Conservation (phyloP, 1,140 invertebrate species). For the Brachionus rotundiformis region DNA sequence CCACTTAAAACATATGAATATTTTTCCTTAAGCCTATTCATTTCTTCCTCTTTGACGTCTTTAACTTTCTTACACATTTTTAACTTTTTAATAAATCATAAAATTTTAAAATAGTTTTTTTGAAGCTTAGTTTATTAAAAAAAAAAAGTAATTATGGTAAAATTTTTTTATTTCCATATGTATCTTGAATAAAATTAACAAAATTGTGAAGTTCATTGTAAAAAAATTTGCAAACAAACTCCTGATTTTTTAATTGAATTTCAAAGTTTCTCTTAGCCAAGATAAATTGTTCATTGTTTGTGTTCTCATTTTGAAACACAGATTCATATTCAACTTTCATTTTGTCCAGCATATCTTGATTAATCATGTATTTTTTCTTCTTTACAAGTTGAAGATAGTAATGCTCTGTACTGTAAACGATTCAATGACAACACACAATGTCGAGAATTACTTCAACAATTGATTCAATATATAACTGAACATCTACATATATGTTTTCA, state of each 20-base stretch:
- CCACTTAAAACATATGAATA: not conserved
- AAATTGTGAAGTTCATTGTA: not conserved
- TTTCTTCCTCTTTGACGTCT: not conserved
- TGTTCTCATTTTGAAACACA: not conserved
- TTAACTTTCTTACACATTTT: conserved; percentile 11
- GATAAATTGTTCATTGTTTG: not conserved
- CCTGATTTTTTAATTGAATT: not conserved
- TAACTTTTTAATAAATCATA: not conserved
- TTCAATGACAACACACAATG: not conserved
- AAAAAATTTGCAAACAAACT: not conserved
- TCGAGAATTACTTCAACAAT: not conserved
- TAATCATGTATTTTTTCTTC: not conserved
- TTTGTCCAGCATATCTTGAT: not conserved
- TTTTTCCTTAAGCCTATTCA: not conserved
- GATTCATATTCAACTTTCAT: not conserved
- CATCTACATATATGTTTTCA: not conserved
- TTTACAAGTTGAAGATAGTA: not conserved
- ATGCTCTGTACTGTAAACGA: not conserved
- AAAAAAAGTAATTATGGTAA: not conserved
- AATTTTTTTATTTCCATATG: not conserved
- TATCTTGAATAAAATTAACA: not conserved
- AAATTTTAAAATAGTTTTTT: not conserved
- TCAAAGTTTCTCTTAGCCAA: not conserved
- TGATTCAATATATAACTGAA: not conserved
- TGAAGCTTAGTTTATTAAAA: not conserved